Base-by-base conservation (phyloP, 2,113 vertebrate genomes). In the Polypterus senegalus region DNA sequence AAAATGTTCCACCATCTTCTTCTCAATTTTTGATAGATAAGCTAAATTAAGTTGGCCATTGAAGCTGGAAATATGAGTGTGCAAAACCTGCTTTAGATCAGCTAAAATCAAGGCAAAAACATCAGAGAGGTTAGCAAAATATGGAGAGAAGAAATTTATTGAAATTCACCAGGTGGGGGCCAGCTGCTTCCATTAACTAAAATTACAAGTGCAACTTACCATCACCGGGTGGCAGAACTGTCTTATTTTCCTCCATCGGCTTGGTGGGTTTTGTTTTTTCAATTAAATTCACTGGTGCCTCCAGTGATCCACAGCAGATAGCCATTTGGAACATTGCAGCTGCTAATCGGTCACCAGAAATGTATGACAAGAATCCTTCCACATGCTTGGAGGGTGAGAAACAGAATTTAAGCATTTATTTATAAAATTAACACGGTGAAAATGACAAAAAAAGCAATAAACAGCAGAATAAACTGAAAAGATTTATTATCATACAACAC, bases 271-370 rank as follows among this genome's bases (percentile, higher is more conserved):
- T 81, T 5, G 82, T 76, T 67, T 82, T 84, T 3, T 67, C 72
- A 45, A 77, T 75, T 65, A 83, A 69, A 67, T 87, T 79, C 4
- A 71, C 74, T 6, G 85, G 84, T 48, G 72, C 59, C 3, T 77
- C 77, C 66, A 88, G 70, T 0, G 85, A 85, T 48, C 84, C 83
- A 9, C 82, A 79, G 43, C 84, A 88, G 69, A 88, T 81, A 57
- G 84, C 80, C 58, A 88, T 69, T 70, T 88, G 86, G 58, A 88
- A 88, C 62, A 88, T 69, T 59, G 79, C 70, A 10, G 11, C 68
- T 0, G 81, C 68, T 65, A 88, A 67, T 3, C 68, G 72, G 67
- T 88, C 74, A 5, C 57, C 61, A 9, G 73, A 74, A 63, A 88
- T 64, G 60, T 67, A 67, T 45, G 57, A 49, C 68, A 88, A 73